Conservation (phyloP, 92 coral and sea anemone genomes). For the Phenganax stokvisi region DNA sequence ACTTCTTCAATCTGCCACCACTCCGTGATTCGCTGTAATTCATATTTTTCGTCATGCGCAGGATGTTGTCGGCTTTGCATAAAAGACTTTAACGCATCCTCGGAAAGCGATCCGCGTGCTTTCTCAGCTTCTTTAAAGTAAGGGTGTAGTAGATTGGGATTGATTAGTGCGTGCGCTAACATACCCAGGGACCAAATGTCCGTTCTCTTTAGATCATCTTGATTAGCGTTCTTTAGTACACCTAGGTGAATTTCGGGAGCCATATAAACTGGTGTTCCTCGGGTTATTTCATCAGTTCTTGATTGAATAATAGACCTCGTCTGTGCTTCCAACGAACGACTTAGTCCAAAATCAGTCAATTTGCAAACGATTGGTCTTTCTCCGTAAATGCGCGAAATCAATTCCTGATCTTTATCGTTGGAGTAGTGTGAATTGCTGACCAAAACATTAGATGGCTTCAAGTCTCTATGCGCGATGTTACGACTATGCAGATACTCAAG, state of each 20-base stretch:
- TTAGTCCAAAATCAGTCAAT: background rate
- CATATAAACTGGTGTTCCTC: background rate
- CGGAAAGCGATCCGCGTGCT: background rate
- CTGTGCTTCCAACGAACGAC: background rate
- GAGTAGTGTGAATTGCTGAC: background rate
- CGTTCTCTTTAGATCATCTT: background rate
- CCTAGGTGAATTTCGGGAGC: constrained; percentile 1
- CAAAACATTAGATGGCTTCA: background rate
- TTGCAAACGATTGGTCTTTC: background rate
- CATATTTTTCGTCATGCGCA: background rate
- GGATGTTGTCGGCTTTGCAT: background rate
- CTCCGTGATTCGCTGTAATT: background rate
- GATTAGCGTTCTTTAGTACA: background rate
- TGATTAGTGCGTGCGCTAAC: background rate
- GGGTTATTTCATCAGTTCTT: background rate
- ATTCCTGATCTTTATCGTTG: background rate
- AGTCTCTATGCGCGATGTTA: background rate
- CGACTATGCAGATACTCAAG: background rate
- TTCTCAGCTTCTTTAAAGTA: background rate
- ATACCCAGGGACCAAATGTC: background rate
- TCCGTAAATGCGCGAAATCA: background rate
- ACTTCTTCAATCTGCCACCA: background rate
- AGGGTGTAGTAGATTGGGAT: background rate
- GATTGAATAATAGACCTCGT: background rate
- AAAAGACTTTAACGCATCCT: background rate